phyloP scores from a whole-genome alignment of 2,888 invertebrate species.

The Scaptomyza tumidula region DNA sequence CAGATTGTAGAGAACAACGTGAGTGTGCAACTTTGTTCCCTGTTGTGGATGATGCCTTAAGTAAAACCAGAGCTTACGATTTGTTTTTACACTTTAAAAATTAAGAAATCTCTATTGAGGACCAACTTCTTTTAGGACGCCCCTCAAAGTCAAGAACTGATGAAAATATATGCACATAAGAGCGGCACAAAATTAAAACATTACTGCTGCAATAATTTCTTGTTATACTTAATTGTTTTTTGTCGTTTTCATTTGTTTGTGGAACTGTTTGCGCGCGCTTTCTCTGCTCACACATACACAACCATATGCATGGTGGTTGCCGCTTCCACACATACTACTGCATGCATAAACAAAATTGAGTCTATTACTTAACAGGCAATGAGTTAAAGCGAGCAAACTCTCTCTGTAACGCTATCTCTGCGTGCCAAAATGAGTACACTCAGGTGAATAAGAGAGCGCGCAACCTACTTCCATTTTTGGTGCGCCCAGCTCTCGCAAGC shows the following conservation, averaged over 20 bases:
- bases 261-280: conserved; percentile 75
- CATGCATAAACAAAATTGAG: conserved; percentile 35
- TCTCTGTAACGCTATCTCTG: conserved; percentile 11
- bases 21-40: no score
- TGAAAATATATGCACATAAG: conserved; percentile 23
- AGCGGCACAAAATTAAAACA: conserved; percentile 28
- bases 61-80: no score
- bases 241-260: conserved; percentile 47
- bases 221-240: conserved; percentile 42
- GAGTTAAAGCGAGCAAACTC: conserved; percentile 35
- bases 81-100: no score
- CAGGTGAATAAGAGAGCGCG: conserved; percentile 47
- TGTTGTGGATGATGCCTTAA: no score
- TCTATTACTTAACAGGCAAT: conserved; percentile 75
- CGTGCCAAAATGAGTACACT: conserved; percentile 39
- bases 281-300: conserved; percentile 54
- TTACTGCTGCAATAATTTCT: conserved; percentile 33
- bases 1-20: no score
- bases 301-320: conserved; percentile 21
- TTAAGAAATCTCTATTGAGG: no score
- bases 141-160: no score
- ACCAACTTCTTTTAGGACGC: no score
- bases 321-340: conserved; percentile 29
- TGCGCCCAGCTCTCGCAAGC: conserved; percentile 17
- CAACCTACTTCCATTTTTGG: conserved; percentile 66